phyloP scores from a whole-genome alignment of 2,113 vertebrate species.

The Egretta garzetta region DNA sequence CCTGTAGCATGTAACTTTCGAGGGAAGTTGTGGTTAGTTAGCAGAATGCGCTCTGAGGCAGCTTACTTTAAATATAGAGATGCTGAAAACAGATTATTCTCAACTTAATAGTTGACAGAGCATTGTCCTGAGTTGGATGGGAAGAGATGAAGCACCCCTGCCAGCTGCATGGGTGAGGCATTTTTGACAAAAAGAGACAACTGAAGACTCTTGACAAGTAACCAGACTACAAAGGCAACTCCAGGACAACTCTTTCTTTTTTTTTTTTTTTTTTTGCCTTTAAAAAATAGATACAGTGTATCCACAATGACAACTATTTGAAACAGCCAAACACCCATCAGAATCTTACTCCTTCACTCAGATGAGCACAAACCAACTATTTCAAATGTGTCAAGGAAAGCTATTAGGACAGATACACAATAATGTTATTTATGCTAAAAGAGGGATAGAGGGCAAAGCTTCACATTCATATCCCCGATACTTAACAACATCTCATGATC shows the following conservation, averaged over 20 bases:
- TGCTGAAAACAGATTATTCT: constrained; percentile 40
- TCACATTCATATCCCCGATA: not conserved
- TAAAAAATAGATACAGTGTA: not conserved
- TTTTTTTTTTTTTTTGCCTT: not conserved
- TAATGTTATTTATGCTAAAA: not conserved
- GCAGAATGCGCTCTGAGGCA: not conserved
- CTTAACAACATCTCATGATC: not conserved
- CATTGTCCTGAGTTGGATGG: not conserved
- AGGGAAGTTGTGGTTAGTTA: constrained; percentile 63
- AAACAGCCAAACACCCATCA: not conserved
- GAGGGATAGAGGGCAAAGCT: not conserved
- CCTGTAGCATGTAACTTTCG: constrained; percentile 30
- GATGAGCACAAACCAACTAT: not conserved
- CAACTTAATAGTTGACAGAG: not conserved
- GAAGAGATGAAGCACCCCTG: not conserved
- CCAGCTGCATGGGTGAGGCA: not conserved
- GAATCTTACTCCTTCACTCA: not conserved
- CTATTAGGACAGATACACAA: not conserved
- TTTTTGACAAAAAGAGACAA: not conserved
- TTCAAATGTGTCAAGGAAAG: not conserved
- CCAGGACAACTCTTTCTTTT: not conserved
- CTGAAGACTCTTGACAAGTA: not conserved
- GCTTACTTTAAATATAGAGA: constrained; percentile 56
- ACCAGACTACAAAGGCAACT: not conserved
- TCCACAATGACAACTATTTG: not conserved